Conservation (phyloP, 2,888 invertebrate genomes). For the Julus scanicus region DNA sequence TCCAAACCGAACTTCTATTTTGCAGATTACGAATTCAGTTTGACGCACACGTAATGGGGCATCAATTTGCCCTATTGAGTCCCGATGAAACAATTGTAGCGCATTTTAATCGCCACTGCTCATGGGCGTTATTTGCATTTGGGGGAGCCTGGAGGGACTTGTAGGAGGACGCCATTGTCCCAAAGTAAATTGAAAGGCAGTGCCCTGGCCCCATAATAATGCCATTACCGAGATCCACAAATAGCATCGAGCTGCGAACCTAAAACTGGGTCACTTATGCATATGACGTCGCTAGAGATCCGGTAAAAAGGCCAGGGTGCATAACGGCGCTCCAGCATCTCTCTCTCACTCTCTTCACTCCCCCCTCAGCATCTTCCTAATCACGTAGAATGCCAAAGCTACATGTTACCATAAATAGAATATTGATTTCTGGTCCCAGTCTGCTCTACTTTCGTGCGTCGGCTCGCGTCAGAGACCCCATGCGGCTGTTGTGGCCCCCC, state of each 20-base stretch:
- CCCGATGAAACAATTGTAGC: background rate
- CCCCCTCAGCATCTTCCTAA: constrained; percentile 46
- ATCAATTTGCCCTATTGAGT: constrained; percentile 14
- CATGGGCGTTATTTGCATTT: constrained; percentile 6
- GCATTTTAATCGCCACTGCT: constrained; percentile 17
- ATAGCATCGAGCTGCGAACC: background rate
- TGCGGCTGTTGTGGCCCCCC: too few relatives aligned
- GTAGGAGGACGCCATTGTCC: background rate
- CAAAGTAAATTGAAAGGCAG: constrained; percentile 10
- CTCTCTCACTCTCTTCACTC: background rate
- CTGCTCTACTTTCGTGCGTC: background rate
- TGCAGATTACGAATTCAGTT: background rate
- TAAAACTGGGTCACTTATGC: constrained; percentile 48
- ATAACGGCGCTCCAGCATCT: constrained; percentile 12
- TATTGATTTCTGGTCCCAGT: constrained; percentile 51
- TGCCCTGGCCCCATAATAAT: constrained; percentile 31
- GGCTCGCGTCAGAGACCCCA: background rate
- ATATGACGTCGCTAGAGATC: constrained; percentile 1
- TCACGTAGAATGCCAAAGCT: constrained; percentile 55
- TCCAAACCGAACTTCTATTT: background rate
- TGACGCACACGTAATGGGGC: background rate
- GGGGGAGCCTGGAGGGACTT: background rate
- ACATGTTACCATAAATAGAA: constrained; percentile 56
- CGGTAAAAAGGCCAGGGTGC: constrained; percentile 49
- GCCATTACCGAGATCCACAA: constrained; percentile 8